Conservation (phyloP, 2,113 vertebrate species). For the Tachycineta bicolor region DNA sequence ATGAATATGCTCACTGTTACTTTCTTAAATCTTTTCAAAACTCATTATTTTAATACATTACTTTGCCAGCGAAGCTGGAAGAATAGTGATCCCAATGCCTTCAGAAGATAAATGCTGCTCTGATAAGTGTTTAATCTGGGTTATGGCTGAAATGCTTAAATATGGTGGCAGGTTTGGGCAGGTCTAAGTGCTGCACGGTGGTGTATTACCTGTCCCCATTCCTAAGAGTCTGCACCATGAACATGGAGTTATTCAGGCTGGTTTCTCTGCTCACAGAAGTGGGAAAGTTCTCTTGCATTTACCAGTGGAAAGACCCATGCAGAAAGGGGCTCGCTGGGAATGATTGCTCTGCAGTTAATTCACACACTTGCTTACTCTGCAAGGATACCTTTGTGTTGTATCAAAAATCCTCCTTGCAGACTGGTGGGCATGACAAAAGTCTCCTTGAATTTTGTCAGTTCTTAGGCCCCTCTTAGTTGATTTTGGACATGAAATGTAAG, state of each 20-base stretch:
- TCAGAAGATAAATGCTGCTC: neutral
- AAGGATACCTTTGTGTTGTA: neutral
- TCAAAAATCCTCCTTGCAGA: neutral
- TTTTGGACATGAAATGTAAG: neutral
- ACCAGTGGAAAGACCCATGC: neutral
- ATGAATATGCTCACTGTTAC: neutral
- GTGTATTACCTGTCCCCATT: neutral
- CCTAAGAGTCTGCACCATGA: neutral
- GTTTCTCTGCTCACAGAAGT: neutral
- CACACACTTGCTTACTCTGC: neutral
- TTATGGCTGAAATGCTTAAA: neutral
- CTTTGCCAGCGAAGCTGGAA: neutral
- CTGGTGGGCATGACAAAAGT: accelerated
- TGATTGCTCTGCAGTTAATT: neutral
- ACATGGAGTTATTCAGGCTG: neutral
- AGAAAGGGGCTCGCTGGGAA: neutral
- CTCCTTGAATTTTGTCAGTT: neutral
- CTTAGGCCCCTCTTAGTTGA: neutral
- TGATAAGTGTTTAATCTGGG: neutral
- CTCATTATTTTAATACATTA: neutral
- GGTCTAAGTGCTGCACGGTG: neutral
- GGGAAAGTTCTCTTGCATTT: neutral
- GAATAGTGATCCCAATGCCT: neutral
- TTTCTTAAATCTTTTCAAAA: slow-evolving; percentile 11
- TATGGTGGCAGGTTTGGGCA: neutral